Evolutionary conservation across 2,113 vertebrate species (phyloP).

Genomic region (Chionomys nivalis): DNA sequence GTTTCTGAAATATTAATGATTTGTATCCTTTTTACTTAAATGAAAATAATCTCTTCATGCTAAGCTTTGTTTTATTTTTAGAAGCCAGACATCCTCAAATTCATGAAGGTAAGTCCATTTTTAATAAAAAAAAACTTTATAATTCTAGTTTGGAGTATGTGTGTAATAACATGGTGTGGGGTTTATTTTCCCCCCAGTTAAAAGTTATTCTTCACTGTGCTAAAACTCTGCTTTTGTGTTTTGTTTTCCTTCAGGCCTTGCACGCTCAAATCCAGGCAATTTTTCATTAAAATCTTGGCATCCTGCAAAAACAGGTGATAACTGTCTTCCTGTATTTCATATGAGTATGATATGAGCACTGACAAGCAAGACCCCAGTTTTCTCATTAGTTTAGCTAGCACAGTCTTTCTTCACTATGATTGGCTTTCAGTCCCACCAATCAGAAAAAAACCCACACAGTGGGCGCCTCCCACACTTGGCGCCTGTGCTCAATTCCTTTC

Average conservation of each 20-base stretch:
- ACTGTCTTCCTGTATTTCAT: background rate
- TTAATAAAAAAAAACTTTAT: conserved; percentile 6
- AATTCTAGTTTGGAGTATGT: background rate
- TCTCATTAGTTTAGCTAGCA: background rate
- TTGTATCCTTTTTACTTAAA: conserved; percentile 43
- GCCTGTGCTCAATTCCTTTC: background rate
- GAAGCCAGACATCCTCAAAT: background rate
- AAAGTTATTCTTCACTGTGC: conserved; percentile 18
- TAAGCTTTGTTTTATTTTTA: conserved; percentile 68
- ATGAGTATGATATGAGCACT: background rate
- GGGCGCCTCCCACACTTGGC: background rate
- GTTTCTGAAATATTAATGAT: conserved; percentile 22
- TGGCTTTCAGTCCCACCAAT: background rate
- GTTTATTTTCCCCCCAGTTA: background rate
- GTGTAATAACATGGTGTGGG: background rate
- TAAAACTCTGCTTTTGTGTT: background rate
- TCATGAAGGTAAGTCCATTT: conserved; percentile 62
- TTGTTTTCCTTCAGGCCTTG: conserved; percentile 1
- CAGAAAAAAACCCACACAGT: background rate
- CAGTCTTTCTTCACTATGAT: background rate
- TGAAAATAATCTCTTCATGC: conserved; percentile 40
- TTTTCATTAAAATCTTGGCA: background rate
- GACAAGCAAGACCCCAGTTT: background rate
- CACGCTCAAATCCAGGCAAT: background rate
- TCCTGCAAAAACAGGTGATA: background rate